Conservation (phyloP, 1,140 invertebrate genomes). For the Drosophila setifemur region DNA sequence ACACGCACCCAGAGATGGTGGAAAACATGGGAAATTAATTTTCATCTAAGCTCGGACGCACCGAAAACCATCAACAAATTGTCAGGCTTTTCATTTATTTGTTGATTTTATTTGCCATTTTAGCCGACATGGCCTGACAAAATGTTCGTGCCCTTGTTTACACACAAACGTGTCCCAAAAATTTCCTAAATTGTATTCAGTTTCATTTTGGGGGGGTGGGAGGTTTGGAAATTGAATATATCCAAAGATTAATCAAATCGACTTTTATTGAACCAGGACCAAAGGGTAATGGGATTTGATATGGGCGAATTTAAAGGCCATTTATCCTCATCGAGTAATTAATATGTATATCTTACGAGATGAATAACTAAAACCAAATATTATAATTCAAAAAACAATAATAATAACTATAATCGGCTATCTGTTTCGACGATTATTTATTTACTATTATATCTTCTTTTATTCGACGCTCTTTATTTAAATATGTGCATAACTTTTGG, state of each 20-base stretch:
- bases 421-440: constrained; percentile 27
- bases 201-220: neutral
- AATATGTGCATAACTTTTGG: constrained; percentile 67
- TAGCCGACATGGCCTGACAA: constrained; percentile 20
- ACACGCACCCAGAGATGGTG: neutral
- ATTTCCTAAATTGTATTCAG: constrained; percentile 11
- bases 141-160: constrained; percentile 53
- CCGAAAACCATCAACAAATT: constrained; percentile 69
- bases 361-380: no score
- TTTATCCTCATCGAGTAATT: no score
- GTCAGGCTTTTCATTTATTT: constrained; percentile 64
- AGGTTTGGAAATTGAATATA: neutral
- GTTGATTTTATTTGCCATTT: constrained; percentile 60
- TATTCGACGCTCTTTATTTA: constrained; percentile 48
- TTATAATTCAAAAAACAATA: no score
- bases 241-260: neutral
- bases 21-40: constrained; percentile 68
- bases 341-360: no score
- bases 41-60: constrained; percentile 44
- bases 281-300: no score
- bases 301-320: no score
- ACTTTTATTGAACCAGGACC: neutral
- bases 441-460: constrained; percentile 38
- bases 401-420: constrained; percentile 7
- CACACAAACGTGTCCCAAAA: constrained; percentile 19